phyloP scores from a whole-genome alignment of 2,888 invertebrate species.

The Drosophila fulvimacula region DNA sequence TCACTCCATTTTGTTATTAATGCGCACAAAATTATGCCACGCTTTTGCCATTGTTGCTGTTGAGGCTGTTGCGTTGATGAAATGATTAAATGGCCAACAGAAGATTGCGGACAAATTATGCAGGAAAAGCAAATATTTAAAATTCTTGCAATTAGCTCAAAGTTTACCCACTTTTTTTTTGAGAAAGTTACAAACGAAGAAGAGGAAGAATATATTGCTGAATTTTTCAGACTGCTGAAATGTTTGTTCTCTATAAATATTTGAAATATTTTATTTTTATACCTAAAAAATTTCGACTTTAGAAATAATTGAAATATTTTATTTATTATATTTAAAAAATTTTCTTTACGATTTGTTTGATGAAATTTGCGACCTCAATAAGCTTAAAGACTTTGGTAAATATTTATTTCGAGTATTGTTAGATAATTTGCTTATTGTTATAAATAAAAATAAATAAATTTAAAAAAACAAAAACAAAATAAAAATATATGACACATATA shows the following conservation, averaged over 20 bases:
- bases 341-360: background rate
- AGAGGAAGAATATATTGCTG: background rate
- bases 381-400: background rate
- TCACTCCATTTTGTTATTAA: conserved; percentile 69
- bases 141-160: conserved; percentile 56
- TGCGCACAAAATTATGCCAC: conserved; percentile 61
- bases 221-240: background rate
- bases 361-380: background rate
- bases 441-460: too few relatives aligned
- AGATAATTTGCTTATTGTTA: too few relatives aligned
- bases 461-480: too few relatives aligned
- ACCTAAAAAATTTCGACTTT: too few relatives aligned
- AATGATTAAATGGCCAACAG: conserved; percentile 42
- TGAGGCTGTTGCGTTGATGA: conserved; percentile 26
- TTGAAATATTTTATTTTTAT: background rate
- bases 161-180: conserved; percentile 16
- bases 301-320: background rate
- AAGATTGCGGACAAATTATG: conserved; percentile 50
- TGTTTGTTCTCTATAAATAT: background rate
- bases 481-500: too few relatives aligned
- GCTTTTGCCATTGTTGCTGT: conserved; percentile 24
- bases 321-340: too few relatives aligned
- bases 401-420: background rate
- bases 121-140: conserved; percentile 37
- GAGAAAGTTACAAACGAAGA: conserved; percentile 5